Evolutionary conservation across 1,140 invertebrate species (phyloP), one percentile per base, ranked within the genome.

Genomic region (Zeugodacus cucurbitae): DNA sequence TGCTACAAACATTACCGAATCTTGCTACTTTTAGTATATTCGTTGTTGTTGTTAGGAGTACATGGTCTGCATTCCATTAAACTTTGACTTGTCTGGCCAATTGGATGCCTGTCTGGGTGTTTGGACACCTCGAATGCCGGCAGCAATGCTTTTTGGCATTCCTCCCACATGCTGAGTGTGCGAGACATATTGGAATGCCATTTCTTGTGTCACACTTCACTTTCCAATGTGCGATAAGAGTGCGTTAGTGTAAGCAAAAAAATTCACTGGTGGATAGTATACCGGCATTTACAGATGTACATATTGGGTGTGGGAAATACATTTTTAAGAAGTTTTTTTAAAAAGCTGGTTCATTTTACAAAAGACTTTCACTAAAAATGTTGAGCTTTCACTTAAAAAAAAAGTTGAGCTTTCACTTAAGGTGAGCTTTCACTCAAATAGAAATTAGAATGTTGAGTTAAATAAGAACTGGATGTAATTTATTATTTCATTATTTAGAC

Each of bases 71-170:
- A 82, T 48, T 82, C 41, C 41, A 22, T 82, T 54, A 48, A n/a
- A 82, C n/a, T 82, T 48, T 82, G 41, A 48, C 37, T 82, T 82
- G 74, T 54, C 74, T 82, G 41, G n/a, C 74, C 74, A 82, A 82
- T 48, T 54, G n/a, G n/a, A n/a, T 54, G 74, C 22, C 41, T 54
- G 74, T 34, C 74, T 82, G 74, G 11, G 8, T 82, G n/a, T 82
- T 48, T 48, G 26, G 41, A 11, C 74, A 34, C n/a, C 74, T 82
- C n/a, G 41, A 20, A 22, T 20, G 67, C 5, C 34, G 34, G 17
- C 67, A 74, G 17, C 44, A 26, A 2, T 37, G 74, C 22, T 22
- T 26, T 29, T n/a, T 82, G 74, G 44, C 22, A 48, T n/a, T 44
- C 10, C 41, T 10, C 74, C 44, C n/a, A 29, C 74, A 54, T n/a